phyloP scores from a whole-genome alignment of 2,113 vertebrate species.

The Oceanodroma tethys region DNA sequence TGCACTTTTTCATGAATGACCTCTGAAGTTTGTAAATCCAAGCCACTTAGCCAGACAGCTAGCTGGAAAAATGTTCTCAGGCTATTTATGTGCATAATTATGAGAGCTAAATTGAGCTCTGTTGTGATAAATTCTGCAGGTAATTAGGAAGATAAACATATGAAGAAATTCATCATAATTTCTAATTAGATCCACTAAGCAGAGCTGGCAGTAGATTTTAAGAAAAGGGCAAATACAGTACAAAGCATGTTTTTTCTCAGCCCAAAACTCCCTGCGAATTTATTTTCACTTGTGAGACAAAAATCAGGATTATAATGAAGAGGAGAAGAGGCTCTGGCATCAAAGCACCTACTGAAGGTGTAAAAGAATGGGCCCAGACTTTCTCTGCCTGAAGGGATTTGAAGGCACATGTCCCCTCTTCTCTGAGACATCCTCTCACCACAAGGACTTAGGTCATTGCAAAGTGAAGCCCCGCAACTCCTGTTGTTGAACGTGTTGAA shows the following conservation, averaged over 20 bases:
- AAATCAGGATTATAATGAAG: not conserved
- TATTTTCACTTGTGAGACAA: not conserved
- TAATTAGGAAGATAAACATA: not conserved
- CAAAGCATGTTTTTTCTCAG: not conserved
- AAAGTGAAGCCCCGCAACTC: not conserved
- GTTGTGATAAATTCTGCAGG: not conserved
- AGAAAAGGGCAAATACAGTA: not conserved
- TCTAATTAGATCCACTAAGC: not conserved
- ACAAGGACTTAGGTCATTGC: not conserved
- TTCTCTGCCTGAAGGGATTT: not conserved
- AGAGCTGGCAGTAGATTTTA: not conserved
- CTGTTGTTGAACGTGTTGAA: fast-evolving
- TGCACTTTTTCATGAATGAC: not conserved
- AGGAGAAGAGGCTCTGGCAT: not conserved
- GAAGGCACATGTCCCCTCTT: fast-evolving
- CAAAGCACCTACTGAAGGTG: not conserved
- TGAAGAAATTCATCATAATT: not conserved
- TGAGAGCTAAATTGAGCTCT: not conserved
- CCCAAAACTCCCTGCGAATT: not conserved
- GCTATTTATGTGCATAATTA: not conserved
- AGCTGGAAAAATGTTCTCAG: not conserved
- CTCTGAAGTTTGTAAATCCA: not conserved
- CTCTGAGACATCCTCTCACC: not conserved
- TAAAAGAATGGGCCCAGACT: not conserved
- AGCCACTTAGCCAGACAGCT: not conserved